Conservation (phyloP, 2,113 vertebrate species). For the Lethenteron reissneri region DNA sequence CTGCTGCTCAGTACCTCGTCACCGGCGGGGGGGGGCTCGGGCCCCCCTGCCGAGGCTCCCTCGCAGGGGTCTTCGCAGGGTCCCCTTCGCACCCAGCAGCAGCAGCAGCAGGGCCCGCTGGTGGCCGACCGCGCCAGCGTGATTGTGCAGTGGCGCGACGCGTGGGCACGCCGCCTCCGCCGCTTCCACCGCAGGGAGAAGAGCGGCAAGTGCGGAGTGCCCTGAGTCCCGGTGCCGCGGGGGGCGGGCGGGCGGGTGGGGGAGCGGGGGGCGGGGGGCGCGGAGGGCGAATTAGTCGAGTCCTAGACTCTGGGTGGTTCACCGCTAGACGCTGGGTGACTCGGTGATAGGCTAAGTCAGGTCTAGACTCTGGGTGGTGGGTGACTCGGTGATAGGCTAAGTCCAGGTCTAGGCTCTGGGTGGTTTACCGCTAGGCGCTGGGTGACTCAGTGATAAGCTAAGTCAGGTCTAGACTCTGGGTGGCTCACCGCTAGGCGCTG, state of each 20-base stretch:
- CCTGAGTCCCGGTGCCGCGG: constrained; percentile 24
- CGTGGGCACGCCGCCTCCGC: constrained; percentile 73
- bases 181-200: constrained; percentile 98
- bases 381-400: too few relatives aligned
- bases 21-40: constrained; percentile 22
- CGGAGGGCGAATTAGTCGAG: not conserved
- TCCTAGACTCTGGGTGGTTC: too few relatives aligned
- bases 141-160: constrained; percentile 96
- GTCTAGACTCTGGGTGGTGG: too few relatives aligned
- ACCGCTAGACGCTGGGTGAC: too few relatives aligned
- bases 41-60: not conserved
- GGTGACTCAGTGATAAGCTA: too few relatives aligned
- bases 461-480: too few relatives aligned
- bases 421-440: too few relatives aligned
- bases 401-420: too few relatives aligned
- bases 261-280: constrained; percentile 12
- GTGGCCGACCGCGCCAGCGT: constrained; percentile 89
- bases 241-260: constrained; percentile 7
- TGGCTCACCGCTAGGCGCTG: too few relatives aligned
- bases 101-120: constrained; percentile 41
- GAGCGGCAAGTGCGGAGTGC: constrained; percentile 96
- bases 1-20: constrained; percentile 73
- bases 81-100: too few relatives aligned
- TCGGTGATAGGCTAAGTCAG: too few relatives aligned
- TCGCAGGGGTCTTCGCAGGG: not conserved